These are phyloP conservation scores for Xestia rhomboidea DNA, from an alignment of 2,888 invertebrate genomes.

Conservation along the genomic window DNA sequence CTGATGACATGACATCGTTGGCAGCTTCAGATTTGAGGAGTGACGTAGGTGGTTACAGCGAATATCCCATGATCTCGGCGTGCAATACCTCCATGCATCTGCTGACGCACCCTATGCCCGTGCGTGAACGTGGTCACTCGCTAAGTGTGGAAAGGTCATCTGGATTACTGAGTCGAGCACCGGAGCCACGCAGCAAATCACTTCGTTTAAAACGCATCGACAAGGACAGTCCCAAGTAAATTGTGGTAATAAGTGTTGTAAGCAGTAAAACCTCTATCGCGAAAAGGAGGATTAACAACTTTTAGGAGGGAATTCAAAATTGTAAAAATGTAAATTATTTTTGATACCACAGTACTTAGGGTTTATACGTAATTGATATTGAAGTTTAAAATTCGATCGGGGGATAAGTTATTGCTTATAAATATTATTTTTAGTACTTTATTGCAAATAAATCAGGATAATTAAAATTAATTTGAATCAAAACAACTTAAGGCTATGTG, in stretches of 20 bases:
- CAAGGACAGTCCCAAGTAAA: slow-evolving; percentile 73
- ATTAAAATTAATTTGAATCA: background rate
- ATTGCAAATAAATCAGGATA: background rate
- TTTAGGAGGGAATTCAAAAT: slow-evolving; percentile 30
- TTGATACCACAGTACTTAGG: slow-evolving; percentile 70
- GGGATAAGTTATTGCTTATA: background rate
- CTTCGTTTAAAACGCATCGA: slow-evolving; percentile 80
- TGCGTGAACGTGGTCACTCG: slow-evolving; percentile 83
- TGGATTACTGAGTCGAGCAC: slow-evolving; percentile 73
- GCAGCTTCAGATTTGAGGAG: slow-evolving; percentile 78
- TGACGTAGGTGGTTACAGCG: slow-evolving; percentile 78
- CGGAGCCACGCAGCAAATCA: slow-evolving; percentile 85
- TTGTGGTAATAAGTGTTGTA: slow-evolving; percentile 44
- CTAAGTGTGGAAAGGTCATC: slow-evolving; percentile 81
- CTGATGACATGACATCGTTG: slow-evolving; percentile 77
- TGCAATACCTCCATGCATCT: slow-evolving; percentile 72
- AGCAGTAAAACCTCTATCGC: slow-evolving; percentile 3
- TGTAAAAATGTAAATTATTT: slow-evolving; percentile 70
- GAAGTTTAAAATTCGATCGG: slow-evolving; percentile 11
- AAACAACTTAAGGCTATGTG: background rate
- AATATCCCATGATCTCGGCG: slow-evolving; percentile 71
- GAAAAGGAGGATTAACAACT: slow-evolving; percentile 6
- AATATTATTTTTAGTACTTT: background rate
- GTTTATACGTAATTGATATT: slow-evolving; percentile 57
- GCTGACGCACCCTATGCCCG: slow-evolving; percentile 68